Evolutionary conservation across 2,113 vertebrate species (phyloP), one percentile per base, ranked within the genome.

Genomic region (Caloenas nicobarica): DNA sequence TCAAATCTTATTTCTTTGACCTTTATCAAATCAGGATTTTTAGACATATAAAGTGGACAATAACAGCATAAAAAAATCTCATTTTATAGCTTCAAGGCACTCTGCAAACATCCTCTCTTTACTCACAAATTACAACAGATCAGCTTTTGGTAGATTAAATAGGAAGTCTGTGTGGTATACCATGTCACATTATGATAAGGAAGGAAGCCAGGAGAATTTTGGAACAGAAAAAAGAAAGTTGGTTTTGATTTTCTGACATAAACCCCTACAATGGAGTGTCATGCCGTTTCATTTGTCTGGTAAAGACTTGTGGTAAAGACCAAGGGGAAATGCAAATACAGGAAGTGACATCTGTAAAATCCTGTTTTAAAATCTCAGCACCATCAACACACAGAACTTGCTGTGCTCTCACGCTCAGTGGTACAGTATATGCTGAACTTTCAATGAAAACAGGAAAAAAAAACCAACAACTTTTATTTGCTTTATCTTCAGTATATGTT

Each of bases 361-460:
- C 53, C 40, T 65, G 28, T 46, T 91, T 70, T 89, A 81, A 91
- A 96, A 91, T 85, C 51, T 86, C 81, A 58, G 72, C 60, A 72
- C 44, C 58, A 57, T 46, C 91, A 87, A 40, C n/a, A 60, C 34
- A 48, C 48, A 84, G 53, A 85, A 76, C 22, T 65, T 3, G 2
- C 44, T 76, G 61, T 51, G 57, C 40, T 88, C 36, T 79, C 87
- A 73, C 0, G 0, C 36, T 82, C 66, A 16, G 53, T 44, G 22
- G 50, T 36, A 57, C 33, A 76, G 31, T 38, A 76, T 50, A 73
- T 93, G 89, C 96, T 96, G 96, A 97, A 78, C 71, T 91, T 89
- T 94, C 89, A 94, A 34, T 38, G 66, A 95, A 95, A 96, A 94
- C 78, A 95, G 81, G 66, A 66, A 87, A 79, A 78, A 81, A 34